Conservation (phyloP, 2,888 invertebrate species). For the Latrodectus hesperus region DNA sequence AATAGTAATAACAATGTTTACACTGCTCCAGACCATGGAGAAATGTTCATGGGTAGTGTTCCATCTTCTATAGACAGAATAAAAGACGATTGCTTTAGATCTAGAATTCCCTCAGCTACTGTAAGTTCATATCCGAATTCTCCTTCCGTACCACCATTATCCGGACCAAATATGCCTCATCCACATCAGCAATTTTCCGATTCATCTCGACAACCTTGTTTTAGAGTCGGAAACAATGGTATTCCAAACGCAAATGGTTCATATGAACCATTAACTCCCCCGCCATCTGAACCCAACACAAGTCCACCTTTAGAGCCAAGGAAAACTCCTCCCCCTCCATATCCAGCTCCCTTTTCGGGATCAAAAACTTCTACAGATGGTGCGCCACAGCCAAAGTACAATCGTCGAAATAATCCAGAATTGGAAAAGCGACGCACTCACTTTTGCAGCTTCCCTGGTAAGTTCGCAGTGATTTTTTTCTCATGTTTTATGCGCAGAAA, state of each 20-base stretch:
- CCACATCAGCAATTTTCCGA: constrained; percentile 42
- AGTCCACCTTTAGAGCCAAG: constrained; percentile 78
- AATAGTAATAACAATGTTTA: constrained; percentile 15
- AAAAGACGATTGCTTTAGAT: constrained; percentile 57
- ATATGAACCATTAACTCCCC: constrained; percentile 86
- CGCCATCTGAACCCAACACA: constrained; percentile 87
- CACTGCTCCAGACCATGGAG: constrained; percentile 31
- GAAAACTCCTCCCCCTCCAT: constrained; percentile 86
- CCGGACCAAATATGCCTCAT: constrained; percentile 29
- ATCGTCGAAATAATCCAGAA: constrained; percentile 96
- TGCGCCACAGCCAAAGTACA: constrained; percentile 81
- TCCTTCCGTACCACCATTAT: constrained; percentile 30
- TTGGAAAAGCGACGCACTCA: constrained; percentile 96
- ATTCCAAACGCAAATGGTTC: constrained; percentile 32
- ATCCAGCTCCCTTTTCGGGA: constrained; percentile 76
- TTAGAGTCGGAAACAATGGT: constrained; percentile 26
- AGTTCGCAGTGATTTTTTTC: constrained; percentile 59
- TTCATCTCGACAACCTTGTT: constrained; percentile 36
- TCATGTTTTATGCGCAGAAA: too few relatives aligned
- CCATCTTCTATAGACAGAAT: constrained; percentile 39
- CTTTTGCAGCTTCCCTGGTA: constrained; percentile 95
- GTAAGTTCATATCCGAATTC: constrained; percentile 33
- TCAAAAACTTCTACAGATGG: constrained; percentile 73
- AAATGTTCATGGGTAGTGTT: constrained; percentile 52
- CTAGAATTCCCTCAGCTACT: constrained; percentile 18